Conservation (phyloP, 2,113 vertebrate species). For the Scolopax mira region DNA sequence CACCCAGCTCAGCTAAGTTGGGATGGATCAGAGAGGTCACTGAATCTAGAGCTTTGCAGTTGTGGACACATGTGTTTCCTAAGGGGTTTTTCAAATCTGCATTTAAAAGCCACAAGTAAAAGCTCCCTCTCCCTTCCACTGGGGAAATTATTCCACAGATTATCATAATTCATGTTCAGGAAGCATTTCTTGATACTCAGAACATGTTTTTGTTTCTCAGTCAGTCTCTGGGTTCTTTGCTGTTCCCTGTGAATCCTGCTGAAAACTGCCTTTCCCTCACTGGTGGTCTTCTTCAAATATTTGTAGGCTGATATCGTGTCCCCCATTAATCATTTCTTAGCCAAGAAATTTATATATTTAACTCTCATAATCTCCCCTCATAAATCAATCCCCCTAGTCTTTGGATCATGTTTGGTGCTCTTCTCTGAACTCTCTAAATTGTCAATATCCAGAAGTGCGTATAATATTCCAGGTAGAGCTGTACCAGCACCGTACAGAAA, state of each 20-base stretch:
- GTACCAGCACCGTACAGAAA: background rate
- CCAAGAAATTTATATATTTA: constrained; percentile 35
- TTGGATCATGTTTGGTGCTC: constrained; percentile 20
- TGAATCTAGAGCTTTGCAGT: background rate
- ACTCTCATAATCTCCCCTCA: constrained; percentile 13
- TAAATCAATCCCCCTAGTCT: constrained; percentile 9
- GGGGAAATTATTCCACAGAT: background rate
- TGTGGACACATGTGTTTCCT: background rate
- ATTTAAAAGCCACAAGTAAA: background rate
- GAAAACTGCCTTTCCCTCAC: constrained; percentile 21
- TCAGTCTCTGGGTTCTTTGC: background rate
- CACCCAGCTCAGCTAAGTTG: background rate
- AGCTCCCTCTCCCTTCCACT: background rate
- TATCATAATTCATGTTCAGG: background rate
- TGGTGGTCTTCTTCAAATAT: constrained; percentile 23
- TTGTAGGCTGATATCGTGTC: background rate
- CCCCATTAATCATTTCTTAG: constrained; percentile 28
- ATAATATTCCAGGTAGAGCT: background rate
- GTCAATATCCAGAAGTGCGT: background rate
- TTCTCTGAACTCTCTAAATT: constrained; percentile 29
- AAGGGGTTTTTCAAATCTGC: background rate
- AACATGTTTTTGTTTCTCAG: background rate
- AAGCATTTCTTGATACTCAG: background rate
- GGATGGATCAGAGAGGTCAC: background rate
- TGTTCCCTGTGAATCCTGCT: background rate